These are phyloP conservation scores for Ptychadena robeensis DNA, from an alignment of 2,797 vertebrate species.

Conservation along the genomic window DNA sequence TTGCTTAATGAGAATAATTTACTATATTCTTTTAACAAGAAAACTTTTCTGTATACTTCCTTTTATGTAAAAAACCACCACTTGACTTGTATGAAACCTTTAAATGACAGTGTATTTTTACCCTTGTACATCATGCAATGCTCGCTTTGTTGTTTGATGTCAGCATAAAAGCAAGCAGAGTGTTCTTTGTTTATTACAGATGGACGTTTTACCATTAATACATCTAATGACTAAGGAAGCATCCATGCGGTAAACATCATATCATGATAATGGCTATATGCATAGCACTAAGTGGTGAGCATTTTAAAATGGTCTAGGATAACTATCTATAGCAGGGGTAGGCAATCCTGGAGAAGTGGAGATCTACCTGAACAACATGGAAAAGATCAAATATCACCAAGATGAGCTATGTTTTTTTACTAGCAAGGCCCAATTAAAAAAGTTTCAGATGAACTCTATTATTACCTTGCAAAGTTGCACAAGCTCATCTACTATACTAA, in stretches of 20 bases:
- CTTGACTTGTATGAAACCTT: slow-evolving; percentile 56
- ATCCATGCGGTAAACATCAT: not conserved
- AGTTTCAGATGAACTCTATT: too few species aligned
- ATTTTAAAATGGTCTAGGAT: slow-evolving; percentile 5
- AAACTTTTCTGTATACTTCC: slow-evolving; percentile 22
- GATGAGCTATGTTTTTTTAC: too few species aligned
- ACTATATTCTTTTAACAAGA: slow-evolving; percentile 16
- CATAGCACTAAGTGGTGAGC: slow-evolving; percentile 7
- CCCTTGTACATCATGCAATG: slow-evolving; percentile 34
- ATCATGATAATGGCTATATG: slow-evolving; percentile 13
- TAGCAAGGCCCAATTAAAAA: too few species aligned
- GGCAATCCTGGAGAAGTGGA: too few species aligned
- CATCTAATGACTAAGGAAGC: slow-evolving; percentile 39
- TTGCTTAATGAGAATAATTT: slow-evolving; percentile 22
- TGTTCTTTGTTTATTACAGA: slow-evolving; percentile 51
- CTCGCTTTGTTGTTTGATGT: slow-evolving; percentile 51
- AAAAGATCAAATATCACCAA: too few species aligned
- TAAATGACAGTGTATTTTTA: slow-evolving; percentile 34
- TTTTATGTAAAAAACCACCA: slow-evolving; percentile 29
- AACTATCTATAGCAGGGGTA: not conserved
- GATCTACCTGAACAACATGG: too few species aligned
- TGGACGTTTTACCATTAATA: slow-evolving; percentile 44
- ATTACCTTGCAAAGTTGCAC: too few species aligned
- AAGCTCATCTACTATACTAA: too few species aligned
- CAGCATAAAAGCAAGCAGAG: slow-evolving; percentile 42